Evolutionary conservation across 2,113 vertebrate genomes (phyloP), one percentile per base, ranked within the genome.

Genomic region (Lampris megalopsis): DNA sequence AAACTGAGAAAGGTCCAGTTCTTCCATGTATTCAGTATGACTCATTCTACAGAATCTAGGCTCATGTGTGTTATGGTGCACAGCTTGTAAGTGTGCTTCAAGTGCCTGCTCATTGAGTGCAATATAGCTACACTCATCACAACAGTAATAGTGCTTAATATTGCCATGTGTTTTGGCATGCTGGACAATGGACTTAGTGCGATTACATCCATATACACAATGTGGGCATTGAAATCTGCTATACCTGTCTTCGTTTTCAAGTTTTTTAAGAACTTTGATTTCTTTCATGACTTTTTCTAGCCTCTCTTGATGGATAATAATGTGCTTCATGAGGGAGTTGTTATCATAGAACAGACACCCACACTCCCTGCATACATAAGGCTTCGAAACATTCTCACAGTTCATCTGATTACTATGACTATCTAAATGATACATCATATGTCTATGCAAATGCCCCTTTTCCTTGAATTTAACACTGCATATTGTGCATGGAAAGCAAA

Each of bases 351-450:
- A 97, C 68, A 96, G 95, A 94, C 96, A 94, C 89, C 97, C 97
- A 83, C 97, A 97, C 89, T 96, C 96, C 88, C 94, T 95, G 93
- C 97, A 99, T 60, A 97, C 95, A 91, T 97, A 98, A 81, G 96
- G 95, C 86, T 94, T 94, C 45, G 96, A 95, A 82, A 95, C 94
- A 89, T 95, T 95, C 89, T 94, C 94, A 82, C 96, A 95, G 37
- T 94, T 95, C 89, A 96, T 95, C 93, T 97, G 96, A 95, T 96
- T 98, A 24, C 24, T 24, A 91, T 97, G 96, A 82, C 95, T 94
- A 87, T 96, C 96, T 94, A 98, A 96, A 93, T 99, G 97, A 95
- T 97, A 97, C 96, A 99, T 99, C 98, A 98, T 96, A 91, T 96
- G 96, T 84, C 96, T 95, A 89, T 98, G 97, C 93, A 99, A 96